A percentile compares a stretch with the other conserved stretches of the same genome.
Conservation (phyloP, 2,888 invertebrate species). For the Lypha dubia region DNA sequence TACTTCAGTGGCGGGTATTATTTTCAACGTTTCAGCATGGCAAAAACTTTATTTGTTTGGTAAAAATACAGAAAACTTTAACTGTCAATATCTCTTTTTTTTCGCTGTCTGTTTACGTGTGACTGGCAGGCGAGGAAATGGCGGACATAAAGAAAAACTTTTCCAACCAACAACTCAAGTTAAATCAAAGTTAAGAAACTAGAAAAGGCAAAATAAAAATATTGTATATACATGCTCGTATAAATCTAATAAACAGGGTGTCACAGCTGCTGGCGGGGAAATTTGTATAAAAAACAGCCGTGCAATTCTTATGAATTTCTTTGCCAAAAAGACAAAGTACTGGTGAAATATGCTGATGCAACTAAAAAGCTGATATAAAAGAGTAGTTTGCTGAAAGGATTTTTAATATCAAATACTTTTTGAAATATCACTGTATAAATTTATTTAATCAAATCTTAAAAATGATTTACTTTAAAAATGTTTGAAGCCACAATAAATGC, state of each 20-base stretch:
- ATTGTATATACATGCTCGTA: too few relatives aligned
- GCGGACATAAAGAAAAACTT: slow-evolving; percentile 54
- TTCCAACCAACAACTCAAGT: slow-evolving; percentile 63
- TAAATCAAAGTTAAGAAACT: slow-evolving; percentile 64
- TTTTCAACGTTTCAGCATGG: slow-evolving; percentile 65
- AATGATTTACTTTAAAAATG: too few relatives aligned
- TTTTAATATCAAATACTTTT: too few relatives aligned
- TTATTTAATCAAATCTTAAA: too few relatives aligned
- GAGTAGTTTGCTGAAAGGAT: too few relatives aligned
- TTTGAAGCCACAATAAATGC: too few relatives aligned
- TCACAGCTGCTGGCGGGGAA: background rate
- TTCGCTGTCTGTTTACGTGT: background rate
- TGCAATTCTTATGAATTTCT: background rate
- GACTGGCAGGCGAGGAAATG: slow-evolving; percentile 45
- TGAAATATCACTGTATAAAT: too few relatives aligned
- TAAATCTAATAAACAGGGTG: slow-evolving; percentile 13
- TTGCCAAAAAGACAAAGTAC: too few relatives aligned
- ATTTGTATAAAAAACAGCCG: background rate
- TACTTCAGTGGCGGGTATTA: slow-evolving; percentile 67
- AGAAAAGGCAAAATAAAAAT: background rate
- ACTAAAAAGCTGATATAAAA: too few relatives aligned
- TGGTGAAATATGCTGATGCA: too few relatives aligned
- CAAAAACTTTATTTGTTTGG: slow-evolving; percentile 64
- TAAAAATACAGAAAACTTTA: slow-evolving; percentile 65
- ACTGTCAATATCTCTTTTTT: slow-evolving; percentile 49